These are phyloP conservation scores for Albula glossodonta DNA, from an alignment of 2,113 vertebrate species.

Conservation along the genomic window DNA sequence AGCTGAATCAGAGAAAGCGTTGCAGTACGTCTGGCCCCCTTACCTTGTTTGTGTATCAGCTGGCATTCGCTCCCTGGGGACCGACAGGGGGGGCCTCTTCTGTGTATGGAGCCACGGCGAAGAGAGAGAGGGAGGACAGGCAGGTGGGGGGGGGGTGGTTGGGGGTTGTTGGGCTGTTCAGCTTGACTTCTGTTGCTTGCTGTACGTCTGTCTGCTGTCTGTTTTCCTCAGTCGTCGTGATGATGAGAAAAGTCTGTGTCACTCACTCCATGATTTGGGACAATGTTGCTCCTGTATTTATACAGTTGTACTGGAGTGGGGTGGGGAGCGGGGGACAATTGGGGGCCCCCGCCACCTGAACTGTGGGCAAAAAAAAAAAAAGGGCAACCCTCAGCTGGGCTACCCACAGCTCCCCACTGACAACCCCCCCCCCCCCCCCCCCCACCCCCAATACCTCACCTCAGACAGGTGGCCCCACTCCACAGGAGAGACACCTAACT, in stretches of 20 bases:
- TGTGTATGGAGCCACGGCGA: conserved; percentile 62
- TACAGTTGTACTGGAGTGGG: conserved; percentile 41
- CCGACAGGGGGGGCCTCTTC: conserved; percentile 27
- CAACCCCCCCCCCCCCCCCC: conserved; percentile 45
- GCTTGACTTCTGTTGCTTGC: conserved; percentile 4
- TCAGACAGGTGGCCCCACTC: conserved; percentile 61
- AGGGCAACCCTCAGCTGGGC: conserved; percentile 36
- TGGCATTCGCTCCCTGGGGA: conserved; percentile 67
- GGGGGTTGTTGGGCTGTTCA: conserved; percentile 21
- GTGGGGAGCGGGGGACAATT: conserved; percentile 47
- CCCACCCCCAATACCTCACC: conserved; percentile 41
- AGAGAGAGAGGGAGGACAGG: conserved; percentile 55
- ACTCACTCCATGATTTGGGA: background rate
- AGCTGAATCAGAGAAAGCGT: conserved; percentile 51
- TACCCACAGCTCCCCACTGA: conserved; percentile 16
- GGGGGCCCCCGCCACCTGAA: conserved; percentile 66
- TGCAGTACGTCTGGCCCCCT: conserved; percentile 62
- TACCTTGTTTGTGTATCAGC: conserved; percentile 80
- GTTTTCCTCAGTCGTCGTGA: conserved; percentile 37
- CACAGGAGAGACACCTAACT: conserved; percentile 6
- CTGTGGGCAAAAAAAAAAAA: conserved; percentile 30
- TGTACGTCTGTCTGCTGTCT: conserved; percentile 24
- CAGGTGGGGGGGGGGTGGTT: conserved; percentile 25
- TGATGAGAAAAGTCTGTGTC: conserved; percentile 41
- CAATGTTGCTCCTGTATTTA: conserved; percentile 59